These are phyloP conservation scores for Lepidocolaptes lacrymiger DNA, from an alignment of 2,797 vertebrate genomes.

Conservation along the genomic window DNA sequence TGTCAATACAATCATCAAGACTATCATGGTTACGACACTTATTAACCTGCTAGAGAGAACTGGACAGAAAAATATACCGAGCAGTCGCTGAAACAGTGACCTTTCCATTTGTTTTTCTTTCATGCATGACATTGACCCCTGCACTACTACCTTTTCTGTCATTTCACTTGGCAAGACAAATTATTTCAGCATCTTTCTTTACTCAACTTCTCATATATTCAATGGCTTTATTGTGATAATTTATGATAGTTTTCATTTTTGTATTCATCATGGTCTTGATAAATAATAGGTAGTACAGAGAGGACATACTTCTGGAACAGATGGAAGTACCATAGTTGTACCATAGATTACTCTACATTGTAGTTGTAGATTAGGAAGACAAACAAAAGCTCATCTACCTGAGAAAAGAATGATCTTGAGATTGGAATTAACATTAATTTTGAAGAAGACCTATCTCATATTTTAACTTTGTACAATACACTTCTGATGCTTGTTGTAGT, in stretches of 20 bases:
- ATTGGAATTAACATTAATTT: neutral
- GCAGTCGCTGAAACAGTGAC: conserved; percentile 7
- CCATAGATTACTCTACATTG: neutral
- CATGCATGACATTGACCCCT: neutral
- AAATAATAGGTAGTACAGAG: neutral
- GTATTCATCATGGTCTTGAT: neutral
- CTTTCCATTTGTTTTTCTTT: conserved; percentile 12
- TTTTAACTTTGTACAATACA: neutral
- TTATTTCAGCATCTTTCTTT: neutral
- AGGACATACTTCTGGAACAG: neutral
- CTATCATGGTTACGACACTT: neutral
- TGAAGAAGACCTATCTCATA: neutral
- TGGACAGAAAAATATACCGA: conserved; percentile 3
- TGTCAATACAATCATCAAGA: conserved; percentile 57
- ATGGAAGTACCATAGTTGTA: neutral
- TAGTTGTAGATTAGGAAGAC: neutral
- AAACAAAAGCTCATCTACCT: neutral
- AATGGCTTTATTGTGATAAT: neutral
- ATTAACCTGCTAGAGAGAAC: conserved; percentile 18
- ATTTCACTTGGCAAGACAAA: neutral
- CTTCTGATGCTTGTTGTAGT: neutral
- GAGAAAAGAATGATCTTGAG: neutral
- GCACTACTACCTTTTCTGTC: neutral
- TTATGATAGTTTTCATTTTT: neutral
- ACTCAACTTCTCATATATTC: neutral